These are phyloP conservation scores for Oconnorella tubifera DNA, from an alignment of 2,888 invertebrate genomes.

Conservation along the genomic window DNA sequence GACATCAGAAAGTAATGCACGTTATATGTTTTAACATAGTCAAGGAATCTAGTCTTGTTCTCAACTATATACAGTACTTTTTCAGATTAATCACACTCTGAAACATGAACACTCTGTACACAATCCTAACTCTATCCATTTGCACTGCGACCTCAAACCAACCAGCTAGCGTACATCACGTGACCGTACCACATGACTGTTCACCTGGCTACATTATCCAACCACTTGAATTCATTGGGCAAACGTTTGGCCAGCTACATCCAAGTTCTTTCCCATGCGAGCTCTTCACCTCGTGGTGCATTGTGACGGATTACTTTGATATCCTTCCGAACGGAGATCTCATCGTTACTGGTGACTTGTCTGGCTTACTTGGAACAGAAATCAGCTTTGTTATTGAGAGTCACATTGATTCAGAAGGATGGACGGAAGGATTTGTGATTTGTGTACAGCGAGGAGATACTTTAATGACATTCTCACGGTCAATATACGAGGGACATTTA, in stretches of 20 bases:
- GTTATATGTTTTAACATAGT: no score
- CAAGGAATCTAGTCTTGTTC: no score
- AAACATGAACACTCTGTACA: no score
- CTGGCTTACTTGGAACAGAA: slow-evolving; percentile 29
- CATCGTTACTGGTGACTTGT: slow-evolving; percentile 32
- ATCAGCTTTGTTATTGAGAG: no score
- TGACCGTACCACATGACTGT: slow-evolving; percentile 19
- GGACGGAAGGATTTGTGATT: slow-evolving; percentile 29
- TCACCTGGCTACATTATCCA: slow-evolving; percentile 25
- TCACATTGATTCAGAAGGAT: slow-evolving; percentile 19
- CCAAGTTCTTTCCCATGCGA: no score
- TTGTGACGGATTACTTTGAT: slow-evolving; percentile 19
- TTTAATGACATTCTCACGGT: slow-evolving; percentile 22
- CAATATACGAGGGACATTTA: slow-evolving; percentile 27
- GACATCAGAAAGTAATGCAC: no score
- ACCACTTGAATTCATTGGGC: slow-evolving; percentile 26
- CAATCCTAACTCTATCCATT: no score
- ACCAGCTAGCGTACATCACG: not conserved
- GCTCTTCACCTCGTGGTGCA: no score
- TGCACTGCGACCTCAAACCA: no score
- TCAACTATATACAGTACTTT: no score
- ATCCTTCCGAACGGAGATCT: slow-evolving; percentile 36
- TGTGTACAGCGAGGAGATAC: slow-evolving; percentile 21
- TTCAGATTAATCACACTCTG: no score
- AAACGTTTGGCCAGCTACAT: slow-evolving; percentile 19